Evolutionary conservation across 1,140 invertebrate genomes (phyloP).

Genomic region (Brachionus koreanus): DNA sequence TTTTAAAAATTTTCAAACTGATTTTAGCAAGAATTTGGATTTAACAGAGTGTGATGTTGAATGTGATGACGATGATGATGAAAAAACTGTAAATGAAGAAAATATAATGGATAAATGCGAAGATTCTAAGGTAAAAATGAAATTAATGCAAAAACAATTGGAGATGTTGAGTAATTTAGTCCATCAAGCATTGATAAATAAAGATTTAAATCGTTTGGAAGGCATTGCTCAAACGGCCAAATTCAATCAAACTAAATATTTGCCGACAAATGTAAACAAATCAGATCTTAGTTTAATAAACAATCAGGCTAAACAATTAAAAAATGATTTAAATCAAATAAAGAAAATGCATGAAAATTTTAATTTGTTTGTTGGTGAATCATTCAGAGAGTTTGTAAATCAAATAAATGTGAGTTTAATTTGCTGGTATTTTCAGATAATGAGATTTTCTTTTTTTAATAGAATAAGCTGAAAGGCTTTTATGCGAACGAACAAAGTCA

Average conservation of each 20-base stretch:
- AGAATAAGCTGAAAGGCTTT: slow-evolving; percentile 60
- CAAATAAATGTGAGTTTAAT: slow-evolving; percentile 53
- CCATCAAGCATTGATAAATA: slow-evolving; percentile 20
- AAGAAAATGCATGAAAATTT: slow-evolving; percentile 82
- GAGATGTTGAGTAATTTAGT: slow-evolving; percentile 36
- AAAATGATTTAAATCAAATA: slow-evolving; percentile 79
- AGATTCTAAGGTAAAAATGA: slow-evolving; percentile 18
- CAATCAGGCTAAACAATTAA: slow-evolving; percentile 81
- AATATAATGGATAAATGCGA: background rate
- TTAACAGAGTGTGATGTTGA: background rate
- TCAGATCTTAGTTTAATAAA: slow-evolving; percentile 68
- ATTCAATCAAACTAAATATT: background rate
- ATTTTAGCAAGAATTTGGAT: slow-evolving; percentile 3
- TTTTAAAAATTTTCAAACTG: slow-evolving; percentile 6
- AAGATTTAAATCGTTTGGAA: slow-evolving; percentile 28
- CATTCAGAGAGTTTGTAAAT: slow-evolving; percentile 74
- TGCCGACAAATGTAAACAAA: background rate
- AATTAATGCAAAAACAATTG: slow-evolving; percentile 32
- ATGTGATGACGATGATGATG: slow-evolving; percentile 7
- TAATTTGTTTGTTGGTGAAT: slow-evolving; percentile 80
- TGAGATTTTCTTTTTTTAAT: slow-evolving; percentile 44
- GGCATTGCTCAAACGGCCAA: background rate
- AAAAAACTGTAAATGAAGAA: slow-evolving; percentile 27
- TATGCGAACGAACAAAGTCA: slow-evolving; percentile 64
- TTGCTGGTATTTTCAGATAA: background rate